Evolutionary conservation across 2,797 vertebrate species (phyloP).

Genomic region (Delichon dasypus): DNA sequence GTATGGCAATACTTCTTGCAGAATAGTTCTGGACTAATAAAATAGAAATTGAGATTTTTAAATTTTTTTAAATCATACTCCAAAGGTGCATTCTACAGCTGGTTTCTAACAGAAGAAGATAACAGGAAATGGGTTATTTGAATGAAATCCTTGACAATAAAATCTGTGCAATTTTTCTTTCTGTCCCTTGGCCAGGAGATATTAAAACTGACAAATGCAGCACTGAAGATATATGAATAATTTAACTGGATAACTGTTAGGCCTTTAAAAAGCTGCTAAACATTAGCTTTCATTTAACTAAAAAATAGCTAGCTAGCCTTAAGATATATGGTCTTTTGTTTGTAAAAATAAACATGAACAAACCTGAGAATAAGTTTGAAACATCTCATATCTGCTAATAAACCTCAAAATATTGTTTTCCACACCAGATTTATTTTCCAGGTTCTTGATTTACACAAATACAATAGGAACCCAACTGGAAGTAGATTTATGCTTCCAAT

Average conservation of each 20-base stretch:
- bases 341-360: not conserved
- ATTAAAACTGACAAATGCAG: not conserved
- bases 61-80: not conserved
- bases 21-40: not conserved
- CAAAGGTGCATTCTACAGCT: not conserved
- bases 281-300: not conserved
- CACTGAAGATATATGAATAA: not conserved
- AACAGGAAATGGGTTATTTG: not conserved
- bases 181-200: not conserved
- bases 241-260: not conserved
- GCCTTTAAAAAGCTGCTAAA: not conserved
- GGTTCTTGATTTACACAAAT: not conserved
- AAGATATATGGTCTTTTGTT: not conserved
- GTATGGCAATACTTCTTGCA: not conserved
- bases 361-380: not conserved
- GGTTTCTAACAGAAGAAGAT: not conserved
- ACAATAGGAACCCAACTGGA: not conserved
- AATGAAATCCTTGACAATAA: not conserved
- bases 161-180: not conserved
- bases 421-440: not conserved
- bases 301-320: not conserved
- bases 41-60: not conserved
- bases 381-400: not conserved
- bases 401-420: not conserved
- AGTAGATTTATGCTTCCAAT: conserved; percentile 7